Evolutionary conservation across 2,888 invertebrate species (phyloP).

Genomic region (Bimastos eiseni): DNA sequence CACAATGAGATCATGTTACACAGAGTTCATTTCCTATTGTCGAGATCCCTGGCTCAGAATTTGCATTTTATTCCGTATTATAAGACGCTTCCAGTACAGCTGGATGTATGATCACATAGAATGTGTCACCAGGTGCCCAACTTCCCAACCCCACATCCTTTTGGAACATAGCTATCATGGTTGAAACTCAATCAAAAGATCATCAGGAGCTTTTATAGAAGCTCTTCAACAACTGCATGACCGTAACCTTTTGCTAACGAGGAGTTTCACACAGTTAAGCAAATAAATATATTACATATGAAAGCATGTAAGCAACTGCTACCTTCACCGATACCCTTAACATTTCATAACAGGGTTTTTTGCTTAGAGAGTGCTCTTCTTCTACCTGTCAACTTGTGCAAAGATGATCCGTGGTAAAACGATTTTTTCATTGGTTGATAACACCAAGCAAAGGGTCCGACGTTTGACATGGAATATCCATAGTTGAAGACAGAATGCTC

Average conservation of each 20-base stretch:
- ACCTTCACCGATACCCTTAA: background rate
- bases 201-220: no score
- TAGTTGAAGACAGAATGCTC: constrained; percentile 36
- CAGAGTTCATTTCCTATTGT: no score
- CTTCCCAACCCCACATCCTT: background rate
- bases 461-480: constrained; percentile 26
- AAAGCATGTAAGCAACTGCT: background rate
- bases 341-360: background rate
- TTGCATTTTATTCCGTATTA: no score
- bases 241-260: no score
- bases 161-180: no score
- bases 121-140: background rate
- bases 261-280: no score
- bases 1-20: no score
- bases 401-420: constrained; percentile 24
- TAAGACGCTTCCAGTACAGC: no score
- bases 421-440: constrained; percentile 16
- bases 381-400: background rate
- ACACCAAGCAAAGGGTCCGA: constrained; percentile 35
- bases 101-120: background rate
- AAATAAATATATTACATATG: no score
- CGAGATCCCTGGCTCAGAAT: no score
- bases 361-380: background rate
- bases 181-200: no score
- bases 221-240: no score